phyloP scores from a whole-genome alignment of 2,797 vertebrate genomes.

The Phrynocephalus forsythii region DNA sequence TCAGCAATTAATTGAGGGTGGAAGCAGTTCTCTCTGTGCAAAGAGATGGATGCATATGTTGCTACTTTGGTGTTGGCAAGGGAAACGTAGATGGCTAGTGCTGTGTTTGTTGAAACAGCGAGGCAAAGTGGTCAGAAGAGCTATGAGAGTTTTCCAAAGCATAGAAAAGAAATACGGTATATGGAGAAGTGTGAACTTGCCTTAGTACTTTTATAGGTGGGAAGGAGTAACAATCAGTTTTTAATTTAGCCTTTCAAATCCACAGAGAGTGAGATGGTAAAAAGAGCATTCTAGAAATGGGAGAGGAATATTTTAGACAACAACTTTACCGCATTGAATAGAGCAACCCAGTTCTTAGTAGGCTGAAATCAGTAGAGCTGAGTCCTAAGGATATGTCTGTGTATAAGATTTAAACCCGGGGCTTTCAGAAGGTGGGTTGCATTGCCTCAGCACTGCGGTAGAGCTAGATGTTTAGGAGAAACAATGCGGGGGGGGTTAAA shows the following conservation, averaged over 20 bases:
- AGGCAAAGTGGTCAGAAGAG: neutral
- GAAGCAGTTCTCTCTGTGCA: neutral
- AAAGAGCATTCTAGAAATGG: neutral
- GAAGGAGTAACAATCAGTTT: neutral
- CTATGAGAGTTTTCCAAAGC: neutral
- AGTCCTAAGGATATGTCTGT: neutral
- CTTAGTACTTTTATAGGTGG: neutral
- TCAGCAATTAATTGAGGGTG: neutral
- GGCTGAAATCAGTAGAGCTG: neutral
- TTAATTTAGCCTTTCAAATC: constrained; percentile 3
- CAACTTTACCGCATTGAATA: neutral
- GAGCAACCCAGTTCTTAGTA: neutral
- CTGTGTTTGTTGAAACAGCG: neutral
- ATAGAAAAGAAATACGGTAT: neutral
- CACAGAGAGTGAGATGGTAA: neutral
- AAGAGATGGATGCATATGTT: neutral
- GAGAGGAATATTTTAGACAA: neutral
- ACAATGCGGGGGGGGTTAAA: neutral
- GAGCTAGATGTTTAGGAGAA: constrained; percentile 1
- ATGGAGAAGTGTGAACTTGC: neutral
- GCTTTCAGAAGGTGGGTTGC: neutral
- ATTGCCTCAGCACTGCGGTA: neutral
- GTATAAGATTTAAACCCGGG: neutral
- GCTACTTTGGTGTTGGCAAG: neutral
- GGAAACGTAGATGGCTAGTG: neutral